Evolutionary conservation across 2,888 invertebrate genomes (phyloP).

Genomic region (Sphecodes monilicornis): DNA sequence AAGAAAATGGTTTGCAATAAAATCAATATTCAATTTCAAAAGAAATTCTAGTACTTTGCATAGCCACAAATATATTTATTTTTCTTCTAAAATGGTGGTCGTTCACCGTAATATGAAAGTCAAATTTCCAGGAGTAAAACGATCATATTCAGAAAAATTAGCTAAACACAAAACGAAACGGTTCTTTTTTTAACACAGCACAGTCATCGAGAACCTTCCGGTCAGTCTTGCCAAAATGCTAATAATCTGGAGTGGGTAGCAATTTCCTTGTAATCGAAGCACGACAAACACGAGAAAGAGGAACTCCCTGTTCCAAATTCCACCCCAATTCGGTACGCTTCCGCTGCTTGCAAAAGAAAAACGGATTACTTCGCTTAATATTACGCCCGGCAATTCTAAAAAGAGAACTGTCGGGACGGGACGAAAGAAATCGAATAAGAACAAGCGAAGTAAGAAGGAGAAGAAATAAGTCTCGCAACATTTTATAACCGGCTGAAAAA

Average conservation of each 20-base stretch:
- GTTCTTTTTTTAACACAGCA: background rate
- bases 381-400: background rate
- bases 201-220: background rate
- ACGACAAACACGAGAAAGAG: background rate
- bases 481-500: conserved; percentile 60
- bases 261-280: background rate
- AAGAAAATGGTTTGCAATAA: too few relatives aligned
- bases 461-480: conserved; percentile 51
- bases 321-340: background rate
- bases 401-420: background rate
- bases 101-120: background rate
- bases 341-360: background rate
- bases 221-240: background rate
- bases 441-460: conserved; percentile 23
- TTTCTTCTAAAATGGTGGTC: background rate
- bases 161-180: background rate
- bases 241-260: background rate
- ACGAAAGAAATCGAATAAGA: conserved; percentile 22
- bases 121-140: background rate
- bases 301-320: background rate
- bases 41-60: background rate
- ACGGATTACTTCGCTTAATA: background rate
- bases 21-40: background rate
- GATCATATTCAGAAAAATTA: background rate
- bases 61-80: background rate